Evolutionary conservation across 2,797 vertebrate genomes (phyloP).

Genomic region (Enteromius paludinosus): DNA sequence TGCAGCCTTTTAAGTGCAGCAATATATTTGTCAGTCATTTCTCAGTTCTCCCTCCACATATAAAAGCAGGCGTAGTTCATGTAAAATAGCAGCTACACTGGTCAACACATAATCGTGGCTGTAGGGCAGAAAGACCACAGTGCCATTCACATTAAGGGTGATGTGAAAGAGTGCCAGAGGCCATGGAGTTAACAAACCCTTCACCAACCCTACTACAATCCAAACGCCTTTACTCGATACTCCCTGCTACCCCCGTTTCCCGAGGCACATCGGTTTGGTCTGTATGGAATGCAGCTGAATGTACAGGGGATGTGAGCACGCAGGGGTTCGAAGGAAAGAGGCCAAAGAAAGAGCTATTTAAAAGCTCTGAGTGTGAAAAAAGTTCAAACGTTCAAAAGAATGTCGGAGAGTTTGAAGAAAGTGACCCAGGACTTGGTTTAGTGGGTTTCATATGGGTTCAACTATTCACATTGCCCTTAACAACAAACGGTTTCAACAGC

Average conservation of each 20-base stretch:
- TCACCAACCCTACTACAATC: background rate
- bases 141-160: slow-evolving; percentile 45
- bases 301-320: background rate
- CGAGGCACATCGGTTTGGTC: slow-evolving; percentile 77
- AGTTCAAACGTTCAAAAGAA: background rate
- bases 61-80: slow-evolving; percentile 51
- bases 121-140: slow-evolving; percentile 56
- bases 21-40: slow-evolving; percentile 61
- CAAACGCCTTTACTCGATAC: slow-evolving; percentile 14
- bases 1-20: slow-evolving; percentile 71
- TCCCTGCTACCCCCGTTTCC: slow-evolving; percentile 29
- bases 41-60: slow-evolving; percentile 47
- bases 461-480: slow-evolving; percentile 19
- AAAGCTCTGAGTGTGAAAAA: no score
- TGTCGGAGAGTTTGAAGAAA: background rate
- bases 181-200: slow-evolving; percentile 14
- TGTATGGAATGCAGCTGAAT: slow-evolving; percentile 52
- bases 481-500: background rate
- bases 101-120: slow-evolving; percentile 60
- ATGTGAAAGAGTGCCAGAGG: slow-evolving; percentile 27
- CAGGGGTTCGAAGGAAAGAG: background rate
- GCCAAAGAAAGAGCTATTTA: no score
- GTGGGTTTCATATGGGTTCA: background rate
- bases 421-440: background rate
- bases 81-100: slow-evolving; percentile 75